Base-by-base conservation (phyloP, 92 coral and sea anemone species). In the Parazoanthus darwini region DNA sequence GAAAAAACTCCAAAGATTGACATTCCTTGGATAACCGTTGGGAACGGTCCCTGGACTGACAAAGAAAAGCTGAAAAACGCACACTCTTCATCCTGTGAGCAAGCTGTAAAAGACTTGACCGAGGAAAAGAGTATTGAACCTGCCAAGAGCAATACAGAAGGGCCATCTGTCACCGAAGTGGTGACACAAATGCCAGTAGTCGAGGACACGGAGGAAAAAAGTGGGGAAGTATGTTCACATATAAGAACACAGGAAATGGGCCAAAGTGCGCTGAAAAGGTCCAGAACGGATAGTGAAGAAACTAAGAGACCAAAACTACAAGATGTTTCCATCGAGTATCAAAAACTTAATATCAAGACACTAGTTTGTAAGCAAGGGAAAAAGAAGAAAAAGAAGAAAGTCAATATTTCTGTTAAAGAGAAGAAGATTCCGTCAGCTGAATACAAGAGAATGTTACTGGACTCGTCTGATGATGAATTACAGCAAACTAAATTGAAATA, bases 21-120 rank as follows among this genome's bases (percentile, higher is more conserved):
- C 70, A 84, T 94, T 13, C 95, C 97, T 43, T 94, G 97, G 97
- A 72, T 94, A 79, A 86, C 89, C 18, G 68, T 90, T 23, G 87
- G 89, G 56, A 59, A 67, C 10, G 89, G 86, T 11, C 29, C 33
- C 15, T 63, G 75, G 25, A 11, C 10, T 20, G 76, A 56, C 14
- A 18, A 26, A 16, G 79, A 84, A 84, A 14, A n/a, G 33, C 14
- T 5, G 8, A 75, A 6, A 11, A 4, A 15, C 54, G 20, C 15
- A 14, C 1, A 14, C 29, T 76, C 54, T 76, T 22, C 51, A 42
- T 11, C 80, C 9, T 15, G 9, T 38, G 54, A 2, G 78, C 42
- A 22, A 37, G 51, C 10, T 42, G 80, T 39, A 6, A 42, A 39
- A 8, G 46, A 20, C 14, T 76, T 44, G 43, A 44, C 48, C 48